Evolutionary conservation across 1,140 invertebrate genomes (phyloP).

Genomic region (Lucilia cuprina): DNA sequence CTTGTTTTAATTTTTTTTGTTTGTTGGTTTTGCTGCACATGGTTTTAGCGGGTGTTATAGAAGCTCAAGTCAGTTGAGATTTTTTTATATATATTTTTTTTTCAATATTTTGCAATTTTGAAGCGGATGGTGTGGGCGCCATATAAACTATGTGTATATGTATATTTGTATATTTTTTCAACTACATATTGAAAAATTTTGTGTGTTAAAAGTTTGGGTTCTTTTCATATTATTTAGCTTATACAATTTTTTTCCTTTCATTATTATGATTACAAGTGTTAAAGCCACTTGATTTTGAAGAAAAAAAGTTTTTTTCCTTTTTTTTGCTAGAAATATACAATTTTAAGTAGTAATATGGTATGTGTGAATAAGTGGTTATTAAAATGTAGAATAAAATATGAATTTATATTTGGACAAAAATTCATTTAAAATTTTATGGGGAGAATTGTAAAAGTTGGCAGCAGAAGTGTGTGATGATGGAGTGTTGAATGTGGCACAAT

Average conservation of each 20-base stretch:
- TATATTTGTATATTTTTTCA: not conserved
- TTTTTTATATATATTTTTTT: not conserved
- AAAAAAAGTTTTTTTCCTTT: too few species aligned
- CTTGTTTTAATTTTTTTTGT: not conserved
- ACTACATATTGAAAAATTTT: not conserved
- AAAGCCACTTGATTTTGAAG: conserved; percentile 8
- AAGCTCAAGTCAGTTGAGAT: not conserved
- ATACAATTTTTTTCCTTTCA: not conserved
- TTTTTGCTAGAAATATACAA: not conserved
- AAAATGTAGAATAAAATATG: not conserved
- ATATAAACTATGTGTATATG: not conserved
- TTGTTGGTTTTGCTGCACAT: not conserved
- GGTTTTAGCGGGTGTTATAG: conserved; percentile 11
- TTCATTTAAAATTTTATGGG: too few species aligned
- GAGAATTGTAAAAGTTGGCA: not conserved
- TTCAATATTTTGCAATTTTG: conserved; percentile 7
- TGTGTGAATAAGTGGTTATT: conserved; percentile 11
- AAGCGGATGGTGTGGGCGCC: conserved; percentile 11
- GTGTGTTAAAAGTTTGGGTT: not conserved
- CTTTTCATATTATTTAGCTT: not conserved
- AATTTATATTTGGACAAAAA: too few species aligned
- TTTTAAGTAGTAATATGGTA: not conserved
- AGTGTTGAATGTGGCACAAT: too few species aligned
- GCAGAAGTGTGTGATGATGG: not conserved
- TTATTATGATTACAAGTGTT: conserved; percentile 3